Base-by-base conservation (phyloP, 2,888 invertebrate genomes). In the Sabatieria punctata region DNA sequence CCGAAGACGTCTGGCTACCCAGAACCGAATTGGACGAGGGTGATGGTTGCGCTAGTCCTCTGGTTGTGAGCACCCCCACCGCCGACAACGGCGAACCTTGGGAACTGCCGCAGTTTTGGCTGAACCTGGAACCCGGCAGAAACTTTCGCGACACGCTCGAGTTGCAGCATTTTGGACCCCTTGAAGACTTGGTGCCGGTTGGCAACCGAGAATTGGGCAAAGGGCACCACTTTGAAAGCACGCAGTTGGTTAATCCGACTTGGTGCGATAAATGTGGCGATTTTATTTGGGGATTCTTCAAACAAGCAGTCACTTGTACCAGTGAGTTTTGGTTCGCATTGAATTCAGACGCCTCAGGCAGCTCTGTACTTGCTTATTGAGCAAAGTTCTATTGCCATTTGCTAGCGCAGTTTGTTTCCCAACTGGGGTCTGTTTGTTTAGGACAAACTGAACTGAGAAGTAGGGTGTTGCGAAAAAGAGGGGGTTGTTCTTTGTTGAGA, bases 181-280 rank as follows among this genome's bases (percentile, higher is more conserved):
- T 58, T 27, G 52, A 51, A 36, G 55, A 54, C 41, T 36, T 59
- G 39, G 50, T 57, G 41, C 57, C 56, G n/a, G 52, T 57, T 27
- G 53, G 52, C 3, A 51, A 47, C 8, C 49, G 51, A 24, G 53
- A 52, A 27, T 45, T 21, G 2, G 53, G 60, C 52, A 48, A 58
- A 53, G 57, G 59, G 52, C 57, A 61, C 51, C 54, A 55, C 50
- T 58, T 59, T 49, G 42, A 46, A 15, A 19, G 21, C 8, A 46
- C 52, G 6, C 50, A 51, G n/a, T 50, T 61, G 21, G 52, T 59
- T 18, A 58, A 60, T 43, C 70, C 71, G 4, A 70, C 71, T 0
- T 72, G 71, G 71, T 72, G 72, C 57, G 72, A 72, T 54, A 65
- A 69, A 43, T 72, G 72, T 57, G 71, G 70, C 4, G 70, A 71